Evolutionary conservation across 2,888 invertebrate species (phyloP).

Genomic region (Podotricha telesiphe): DNA sequence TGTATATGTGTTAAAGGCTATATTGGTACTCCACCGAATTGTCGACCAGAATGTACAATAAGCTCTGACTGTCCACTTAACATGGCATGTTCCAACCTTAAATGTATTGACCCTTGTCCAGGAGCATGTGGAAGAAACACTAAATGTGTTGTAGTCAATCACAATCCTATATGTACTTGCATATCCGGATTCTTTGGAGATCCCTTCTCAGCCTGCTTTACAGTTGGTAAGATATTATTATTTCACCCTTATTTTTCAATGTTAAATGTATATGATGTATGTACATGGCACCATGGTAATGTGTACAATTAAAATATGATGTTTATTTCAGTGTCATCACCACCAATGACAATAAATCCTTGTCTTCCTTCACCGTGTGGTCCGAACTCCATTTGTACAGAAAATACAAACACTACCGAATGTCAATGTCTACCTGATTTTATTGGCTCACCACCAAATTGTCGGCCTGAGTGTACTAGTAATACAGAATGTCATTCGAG

Average conservation of each 20-base stretch:
- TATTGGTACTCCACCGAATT: conserved; percentile 88
- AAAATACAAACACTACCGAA: conserved; percentile 83
- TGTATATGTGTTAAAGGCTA: conserved; percentile 88
- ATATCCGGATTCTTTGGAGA: conserved; percentile 86
- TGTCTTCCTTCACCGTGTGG: conserved; percentile 88
- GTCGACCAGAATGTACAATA: conserved; percentile 90
- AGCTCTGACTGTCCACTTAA: conserved; percentile 88
- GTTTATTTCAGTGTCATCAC: conserved; percentile 60
- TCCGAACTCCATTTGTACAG: conserved; percentile 85
- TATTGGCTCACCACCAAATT: conserved; percentile 85
- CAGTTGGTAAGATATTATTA: conserved; percentile 63
- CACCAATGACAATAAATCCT: conserved; percentile 74
- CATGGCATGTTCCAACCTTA: conserved; percentile 89
- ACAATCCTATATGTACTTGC: conserved; percentile 87
- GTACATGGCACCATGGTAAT: neutral
- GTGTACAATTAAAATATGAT: no score
- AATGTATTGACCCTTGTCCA: conserved; percentile 90
- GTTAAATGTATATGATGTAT: no score
- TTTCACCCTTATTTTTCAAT: neutral
- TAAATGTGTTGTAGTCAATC: conserved; percentile 85
- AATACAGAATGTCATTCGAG: conserved; percentile 86
- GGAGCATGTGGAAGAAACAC: conserved; percentile 87
- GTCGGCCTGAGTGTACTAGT: conserved; percentile 87
- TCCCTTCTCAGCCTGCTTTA: conserved; percentile 87
- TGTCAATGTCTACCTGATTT: conserved; percentile 87